Conservation (phyloP, 2,797 vertebrate genomes). For the Neomorphus geoffroyi region DNA sequence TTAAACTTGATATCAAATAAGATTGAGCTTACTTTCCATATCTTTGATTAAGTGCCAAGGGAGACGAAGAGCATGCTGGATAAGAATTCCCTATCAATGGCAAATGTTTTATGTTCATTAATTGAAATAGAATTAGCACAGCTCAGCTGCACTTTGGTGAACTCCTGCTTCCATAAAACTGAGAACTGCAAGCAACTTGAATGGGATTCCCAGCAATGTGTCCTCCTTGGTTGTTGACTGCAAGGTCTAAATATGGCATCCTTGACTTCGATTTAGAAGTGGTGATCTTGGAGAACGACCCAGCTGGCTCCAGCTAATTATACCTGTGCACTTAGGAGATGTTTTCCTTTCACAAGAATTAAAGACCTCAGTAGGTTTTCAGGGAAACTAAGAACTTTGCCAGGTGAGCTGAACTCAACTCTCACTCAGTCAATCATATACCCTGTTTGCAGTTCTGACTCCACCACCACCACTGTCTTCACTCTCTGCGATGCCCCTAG, state of each 20-base stretch:
- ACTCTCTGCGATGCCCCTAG: neutral
- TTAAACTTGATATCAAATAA: conserved; percentile 29
- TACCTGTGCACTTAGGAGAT: neutral
- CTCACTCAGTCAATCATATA: neutral
- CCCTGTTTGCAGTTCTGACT: neutral
- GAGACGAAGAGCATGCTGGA: neutral
- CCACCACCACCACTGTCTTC: neutral
- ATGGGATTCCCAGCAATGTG: neutral
- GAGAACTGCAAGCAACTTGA: neutral
- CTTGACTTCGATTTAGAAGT: neutral
- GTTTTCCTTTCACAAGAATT: neutral
- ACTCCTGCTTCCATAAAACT: neutral
- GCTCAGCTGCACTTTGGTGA: conserved; percentile 9
- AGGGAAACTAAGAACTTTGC: neutral
- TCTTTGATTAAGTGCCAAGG: conserved; percentile 14
- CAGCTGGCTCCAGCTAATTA: neutral
- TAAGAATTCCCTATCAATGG: neutral
- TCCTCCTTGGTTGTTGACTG: neutral
- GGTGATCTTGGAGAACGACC: neutral
- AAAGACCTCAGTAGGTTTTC: neutral
- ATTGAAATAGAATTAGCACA: neutral
- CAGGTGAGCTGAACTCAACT: neutral
- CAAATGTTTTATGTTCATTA: neutral
- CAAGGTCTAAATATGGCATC: neutral
- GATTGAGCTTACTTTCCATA: conserved; percentile 36